Evolutionary conservation across 64 coral and sea anemone genomes (phyloP).

Genomic region (Acropora yongei): DNA sequence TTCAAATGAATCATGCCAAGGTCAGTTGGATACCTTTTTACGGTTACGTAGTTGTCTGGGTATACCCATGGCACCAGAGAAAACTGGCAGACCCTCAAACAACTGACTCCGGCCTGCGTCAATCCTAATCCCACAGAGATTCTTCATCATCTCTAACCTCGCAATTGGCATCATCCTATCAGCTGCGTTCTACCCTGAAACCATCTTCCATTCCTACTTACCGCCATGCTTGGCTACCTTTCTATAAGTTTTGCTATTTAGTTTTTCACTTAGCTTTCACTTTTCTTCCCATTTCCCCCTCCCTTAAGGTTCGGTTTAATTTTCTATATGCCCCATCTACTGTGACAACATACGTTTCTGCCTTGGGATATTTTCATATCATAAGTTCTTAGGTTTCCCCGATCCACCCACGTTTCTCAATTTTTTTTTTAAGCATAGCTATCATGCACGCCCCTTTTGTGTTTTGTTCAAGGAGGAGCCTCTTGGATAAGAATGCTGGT

Average conservation of each 20-base stretch:
- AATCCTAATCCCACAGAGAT: not conserved
- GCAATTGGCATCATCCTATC: constrained; percentile 49
- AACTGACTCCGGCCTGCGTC: not conserved
- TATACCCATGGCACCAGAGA: too few species aligned
- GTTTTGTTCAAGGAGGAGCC: constrained; percentile 1
- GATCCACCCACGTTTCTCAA: too few species aligned
- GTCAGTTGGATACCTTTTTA: too few species aligned
- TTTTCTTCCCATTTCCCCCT: constrained; percentile 25
- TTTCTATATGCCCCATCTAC: constrained; percentile 11
- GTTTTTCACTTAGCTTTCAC: constrained; percentile 46
- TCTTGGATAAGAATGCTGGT: constrained; percentile 13
- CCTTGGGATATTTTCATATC: not conserved
- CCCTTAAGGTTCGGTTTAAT: constrained; percentile 1
- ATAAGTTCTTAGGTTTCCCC: not conserved
- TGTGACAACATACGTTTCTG: not conserved
- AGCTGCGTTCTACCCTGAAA: constrained; percentile 57
- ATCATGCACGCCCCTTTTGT: too few species aligned
- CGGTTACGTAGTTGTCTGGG: too few species aligned
- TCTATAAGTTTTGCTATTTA: constrained; percentile 35
- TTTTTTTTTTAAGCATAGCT: not conserved
- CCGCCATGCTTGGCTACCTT: constrained; percentile 7
- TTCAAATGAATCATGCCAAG: too few species aligned
- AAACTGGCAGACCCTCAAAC: not conserved
- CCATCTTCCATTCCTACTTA: constrained; percentile 56
- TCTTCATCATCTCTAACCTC: constrained; percentile 47